phyloP scores from a whole-genome alignment of 2,888 invertebrate species.

The Drosophila mimetica region DNA sequence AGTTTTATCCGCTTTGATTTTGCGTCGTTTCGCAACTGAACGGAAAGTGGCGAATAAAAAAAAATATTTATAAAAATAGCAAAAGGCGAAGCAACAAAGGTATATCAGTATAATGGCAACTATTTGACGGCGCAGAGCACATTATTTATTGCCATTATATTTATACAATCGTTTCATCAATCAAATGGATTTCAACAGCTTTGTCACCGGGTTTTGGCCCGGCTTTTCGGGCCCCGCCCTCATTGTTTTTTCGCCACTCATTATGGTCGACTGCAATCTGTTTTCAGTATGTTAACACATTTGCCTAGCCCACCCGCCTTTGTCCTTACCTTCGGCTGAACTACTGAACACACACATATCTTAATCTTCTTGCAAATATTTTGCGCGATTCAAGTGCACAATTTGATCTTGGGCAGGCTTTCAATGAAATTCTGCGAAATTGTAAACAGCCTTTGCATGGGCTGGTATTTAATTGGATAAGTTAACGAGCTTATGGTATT shows the following conservation, averaged over 20 bases:
- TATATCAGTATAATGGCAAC: slow-evolving; percentile 24
- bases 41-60: slow-evolving; percentile 29
- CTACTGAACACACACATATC: slow-evolving; percentile 18
- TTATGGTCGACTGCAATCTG: slow-evolving; percentile 55
- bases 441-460: background rate
- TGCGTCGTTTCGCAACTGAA: slow-evolving; percentile 20
- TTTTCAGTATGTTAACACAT: slow-evolving; percentile 63
- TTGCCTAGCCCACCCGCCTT: slow-evolving; percentile 46
- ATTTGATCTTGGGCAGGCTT: slow-evolving; percentile 28
- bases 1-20: slow-evolving; percentile 7
- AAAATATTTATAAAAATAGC: slow-evolving; percentile 9
- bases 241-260: slow-evolving; percentile 42
- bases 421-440: background rate
- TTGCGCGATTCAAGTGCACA: slow-evolving; percentile 29
- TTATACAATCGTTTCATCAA: slow-evolving; percentile 70
- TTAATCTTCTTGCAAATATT: slow-evolving; percentile 41
- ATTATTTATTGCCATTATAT: slow-evolving; percentile 59
- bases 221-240: slow-evolving; percentile 27
- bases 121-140: slow-evolving; percentile 11
- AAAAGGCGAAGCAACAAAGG: slow-evolving; percentile 9
- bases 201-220: slow-evolving; percentile 20
- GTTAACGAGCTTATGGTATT: slow-evolving; percentile 1
- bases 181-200: slow-evolving; percentile 72
- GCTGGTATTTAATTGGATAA: slow-evolving; percentile 3
- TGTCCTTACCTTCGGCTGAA: slow-evolving; percentile 43